Conservation (phyloP, 2,888 invertebrate species). For the Phytoseiulus persimilis region DNA sequence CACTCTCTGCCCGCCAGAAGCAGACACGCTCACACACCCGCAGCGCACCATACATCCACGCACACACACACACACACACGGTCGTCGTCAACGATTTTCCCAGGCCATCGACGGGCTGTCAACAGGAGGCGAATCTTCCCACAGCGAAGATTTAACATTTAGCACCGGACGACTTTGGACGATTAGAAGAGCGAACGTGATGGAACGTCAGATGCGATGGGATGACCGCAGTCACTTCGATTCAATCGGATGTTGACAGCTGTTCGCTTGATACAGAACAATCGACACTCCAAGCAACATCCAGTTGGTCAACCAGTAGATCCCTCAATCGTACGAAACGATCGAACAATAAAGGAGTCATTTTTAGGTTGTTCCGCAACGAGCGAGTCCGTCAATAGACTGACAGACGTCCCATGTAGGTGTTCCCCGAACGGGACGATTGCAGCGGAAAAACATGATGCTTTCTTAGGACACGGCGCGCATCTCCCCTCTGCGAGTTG, state of each 20-base stretch:
- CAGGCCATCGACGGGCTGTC: not conserved
- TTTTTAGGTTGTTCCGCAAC: not conserved
- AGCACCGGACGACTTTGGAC: not conserved
- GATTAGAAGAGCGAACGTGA: not conserved
- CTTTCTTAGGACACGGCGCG: no score
- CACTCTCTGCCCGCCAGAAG: not conserved
- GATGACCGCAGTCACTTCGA: not conserved
- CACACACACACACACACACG: not conserved
- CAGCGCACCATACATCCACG: not conserved
- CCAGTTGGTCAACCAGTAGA: not conserved
- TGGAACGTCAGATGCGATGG: not conserved
- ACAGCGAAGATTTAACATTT: conserved; percentile 5
- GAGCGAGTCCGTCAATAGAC: not conserved
- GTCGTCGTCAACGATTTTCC: not conserved
- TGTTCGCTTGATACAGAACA: not conserved
- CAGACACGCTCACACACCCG: not conserved
- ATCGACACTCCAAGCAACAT: not conserved
- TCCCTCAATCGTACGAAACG: not conserved
- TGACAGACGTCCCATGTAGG: no score
- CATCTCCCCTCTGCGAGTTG: no score
- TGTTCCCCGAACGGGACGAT: no score
- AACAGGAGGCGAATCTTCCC: not conserved
- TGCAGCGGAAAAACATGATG: no score
- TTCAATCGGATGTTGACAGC: not conserved
- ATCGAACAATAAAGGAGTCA: not conserved